These are phyloP conservation scores for Leucozona laternaria DNA, from an alignment of 2,888 invertebrate species.

Conservation along the genomic window DNA sequence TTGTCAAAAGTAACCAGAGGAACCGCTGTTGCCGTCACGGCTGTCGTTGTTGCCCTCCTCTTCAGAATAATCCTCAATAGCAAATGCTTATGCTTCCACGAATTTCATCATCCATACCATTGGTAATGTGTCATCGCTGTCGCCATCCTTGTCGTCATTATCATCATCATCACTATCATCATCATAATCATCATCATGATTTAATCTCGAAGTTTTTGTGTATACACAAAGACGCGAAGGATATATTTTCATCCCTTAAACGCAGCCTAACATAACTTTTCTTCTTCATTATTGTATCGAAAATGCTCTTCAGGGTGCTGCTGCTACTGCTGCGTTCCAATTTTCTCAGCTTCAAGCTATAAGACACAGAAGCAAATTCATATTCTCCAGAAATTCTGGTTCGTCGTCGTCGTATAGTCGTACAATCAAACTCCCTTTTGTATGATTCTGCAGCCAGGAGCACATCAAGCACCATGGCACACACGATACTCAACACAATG, in stretches of 20 bases:
- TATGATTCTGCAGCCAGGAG: slow-evolving; percentile 20
- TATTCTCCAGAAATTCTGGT: slow-evolving; percentile 42
- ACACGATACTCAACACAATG: slow-evolving; percentile 54
- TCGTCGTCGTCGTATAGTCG: neutral
- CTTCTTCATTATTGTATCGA: slow-evolving; percentile 70
- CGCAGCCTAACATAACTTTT: slow-evolving; percentile 57
- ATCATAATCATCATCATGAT: slow-evolving; percentile 31
- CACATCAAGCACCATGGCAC: slow-evolving; percentile 16
- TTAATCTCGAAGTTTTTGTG: slow-evolving; percentile 28
- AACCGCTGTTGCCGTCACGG: slow-evolving; percentile 32
- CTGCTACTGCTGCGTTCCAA: slow-evolving; percentile 62
- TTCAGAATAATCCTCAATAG: too few relatives aligned
- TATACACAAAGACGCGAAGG: slow-evolving; percentile 25
- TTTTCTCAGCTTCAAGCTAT: slow-evolving; percentile 60
- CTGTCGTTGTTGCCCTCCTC: neutral
- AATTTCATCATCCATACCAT: slow-evolving; percentile 8
- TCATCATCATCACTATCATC: slow-evolving; percentile 34
- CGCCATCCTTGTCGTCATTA: slow-evolving; percentile 25
- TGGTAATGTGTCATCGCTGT: slow-evolving; percentile 33
- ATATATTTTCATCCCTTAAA: slow-evolving; percentile 67
- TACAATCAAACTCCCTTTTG: slow-evolving; percentile 56
- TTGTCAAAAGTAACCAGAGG: slow-evolving; percentile 68
- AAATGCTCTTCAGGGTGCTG: slow-evolving; percentile 65
- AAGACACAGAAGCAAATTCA: slow-evolving; percentile 30
- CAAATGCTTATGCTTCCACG: neutral